Percentiles rank a stretch among this genome's conserved stretches.
Evolutionary conservation across 2,888 invertebrate genomes (phyloP).

Genomic region (Suillia variegata): DNA sequence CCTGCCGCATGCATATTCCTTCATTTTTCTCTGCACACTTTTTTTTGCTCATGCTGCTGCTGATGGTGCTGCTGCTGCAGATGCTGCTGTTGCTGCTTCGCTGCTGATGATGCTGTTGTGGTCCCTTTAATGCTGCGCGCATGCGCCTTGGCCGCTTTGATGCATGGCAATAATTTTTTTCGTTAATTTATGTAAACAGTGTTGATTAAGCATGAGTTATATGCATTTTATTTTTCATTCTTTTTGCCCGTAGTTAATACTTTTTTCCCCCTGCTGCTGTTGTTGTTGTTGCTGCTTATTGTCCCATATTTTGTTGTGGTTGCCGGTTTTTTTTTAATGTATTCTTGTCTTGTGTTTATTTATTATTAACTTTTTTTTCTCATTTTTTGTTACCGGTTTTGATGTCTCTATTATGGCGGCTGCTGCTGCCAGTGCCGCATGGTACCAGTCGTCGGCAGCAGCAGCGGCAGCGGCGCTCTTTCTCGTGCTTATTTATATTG

Average conservation of each 20-base stretch:
- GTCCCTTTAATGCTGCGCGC: background rate
- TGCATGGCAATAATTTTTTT: slow-evolving; percentile 45
- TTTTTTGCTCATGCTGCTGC: too few relatives aligned
- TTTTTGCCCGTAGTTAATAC: too few relatives aligned
- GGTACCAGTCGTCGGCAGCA: too few relatives aligned
- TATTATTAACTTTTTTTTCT: background rate
- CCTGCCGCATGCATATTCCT: background rate
- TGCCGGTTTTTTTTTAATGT: slow-evolving; percentile 17
- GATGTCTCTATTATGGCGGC: background rate
- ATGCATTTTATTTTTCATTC: background rate
- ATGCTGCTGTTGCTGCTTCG: too few relatives aligned
- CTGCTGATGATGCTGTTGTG: too few relatives aligned
- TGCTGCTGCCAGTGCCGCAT: too few relatives aligned
- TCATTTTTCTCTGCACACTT: background rate
- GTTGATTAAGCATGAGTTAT: slow-evolving; percentile 52
- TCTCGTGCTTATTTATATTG: too few relatives aligned
- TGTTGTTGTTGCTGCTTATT: slow-evolving; percentile 46
- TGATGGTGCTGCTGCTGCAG: too few relatives aligned
- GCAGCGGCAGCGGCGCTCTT: too few relatives aligned
- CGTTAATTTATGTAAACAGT: slow-evolving; percentile 49
- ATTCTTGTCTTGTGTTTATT: slow-evolving; percentile 16
- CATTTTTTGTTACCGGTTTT: too few relatives aligned
- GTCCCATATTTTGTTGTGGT: too few relatives aligned
- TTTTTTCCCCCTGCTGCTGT: slow-evolving; percentile 19
- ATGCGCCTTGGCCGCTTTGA: slow-evolving; percentile 11